Base-by-base conservation (phyloP, 1,140 invertebrate genomes). In the Lutraria rhynchaena region DNA sequence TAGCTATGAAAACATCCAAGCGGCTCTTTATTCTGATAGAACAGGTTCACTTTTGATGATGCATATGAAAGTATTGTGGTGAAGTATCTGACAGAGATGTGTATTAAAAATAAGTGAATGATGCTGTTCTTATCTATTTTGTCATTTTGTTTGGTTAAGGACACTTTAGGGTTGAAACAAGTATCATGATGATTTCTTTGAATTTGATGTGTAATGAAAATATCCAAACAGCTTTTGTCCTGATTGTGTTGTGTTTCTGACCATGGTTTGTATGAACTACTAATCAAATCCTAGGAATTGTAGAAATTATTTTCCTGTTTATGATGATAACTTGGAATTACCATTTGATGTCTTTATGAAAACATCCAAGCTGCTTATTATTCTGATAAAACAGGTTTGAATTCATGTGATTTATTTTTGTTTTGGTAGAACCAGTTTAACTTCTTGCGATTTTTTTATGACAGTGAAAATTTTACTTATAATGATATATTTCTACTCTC, bases 291-390 rank as follows among this genome's bases (percentile, higher is more conserved):
- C n/a, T n/a, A n/a, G n/a, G n/a, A n/a, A n/a, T n/a, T n/a, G n/a
- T n/a, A n/a, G n/a, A n/a, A n/a, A n/a, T n/a, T n/a, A n/a, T n/a
- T n/a, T n/a, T n/a, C n/a, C n/a, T n/a, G n/a, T n/a, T n/a, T 3
- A 70, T 70, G 67, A 67, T 46, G 63, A 67, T 37, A 67, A 67
- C 63, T 67, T 67, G 63, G 63, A 67, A 67, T 70, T 70, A 51
- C 44, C 67, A 70, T 70, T 70, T 70, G 46, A 70, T 70, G 19
- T 31, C n/a, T 61, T 13, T 11, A 35, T 61, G 58, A 53, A 46
- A 53, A 46, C 46, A 44, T 61, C 58, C 29, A 22, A 65, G 41
- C 61, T n/a, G 61, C 61, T 22, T 46, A 41, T 65, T 46, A 44
- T 44, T 65, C 61, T 65, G 41, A 65, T 65, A 2, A 65, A 27